phyloP scores from a whole-genome alignment of 1,140 invertebrate genomes.

The Polypedilum vanderplanki region DNA sequence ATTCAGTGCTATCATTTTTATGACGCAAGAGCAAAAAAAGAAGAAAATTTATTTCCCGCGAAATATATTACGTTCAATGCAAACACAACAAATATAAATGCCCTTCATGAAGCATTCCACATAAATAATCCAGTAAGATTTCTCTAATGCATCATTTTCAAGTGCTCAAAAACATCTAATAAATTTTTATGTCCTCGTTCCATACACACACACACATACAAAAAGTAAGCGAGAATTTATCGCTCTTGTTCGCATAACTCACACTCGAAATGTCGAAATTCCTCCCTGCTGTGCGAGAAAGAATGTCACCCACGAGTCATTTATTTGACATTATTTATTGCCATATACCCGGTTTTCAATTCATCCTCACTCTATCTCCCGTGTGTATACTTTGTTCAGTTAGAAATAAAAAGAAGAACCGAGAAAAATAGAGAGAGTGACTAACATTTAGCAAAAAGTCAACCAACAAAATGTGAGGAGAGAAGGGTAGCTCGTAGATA shows the following conservation, averaged over 20 bases:
- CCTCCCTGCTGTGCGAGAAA: conserved; percentile 20
- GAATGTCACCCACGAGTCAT: conserved; percentile 26
- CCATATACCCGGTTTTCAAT: conserved; percentile 1
- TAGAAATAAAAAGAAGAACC: not conserved
- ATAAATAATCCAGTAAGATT: conserved; percentile 14
- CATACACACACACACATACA: not conserved
- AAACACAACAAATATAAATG: not conserved
- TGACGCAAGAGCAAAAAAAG: not conserved
- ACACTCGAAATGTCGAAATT: not conserved
- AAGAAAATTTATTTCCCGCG: not conserved
- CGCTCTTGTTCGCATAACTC: not conserved
- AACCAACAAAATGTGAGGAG: not conserved
- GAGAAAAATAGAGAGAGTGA: not conserved
- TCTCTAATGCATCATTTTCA: conserved; percentile 18
- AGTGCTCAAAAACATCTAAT: conserved; percentile 18
- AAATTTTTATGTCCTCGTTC: conserved; percentile 13
- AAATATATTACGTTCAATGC: not conserved
- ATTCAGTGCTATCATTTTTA: not conserved
- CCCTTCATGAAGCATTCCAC: not conserved
- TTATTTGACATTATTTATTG: conserved; percentile 27
- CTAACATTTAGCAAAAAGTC: not conserved
- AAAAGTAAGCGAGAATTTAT: not conserved
- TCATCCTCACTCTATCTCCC: not conserved
- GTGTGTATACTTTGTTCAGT: not conserved
- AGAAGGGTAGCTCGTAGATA: not conserved